Conservation (phyloP, 2,113 vertebrate species). For the Ictalurus furcatus region DNA sequence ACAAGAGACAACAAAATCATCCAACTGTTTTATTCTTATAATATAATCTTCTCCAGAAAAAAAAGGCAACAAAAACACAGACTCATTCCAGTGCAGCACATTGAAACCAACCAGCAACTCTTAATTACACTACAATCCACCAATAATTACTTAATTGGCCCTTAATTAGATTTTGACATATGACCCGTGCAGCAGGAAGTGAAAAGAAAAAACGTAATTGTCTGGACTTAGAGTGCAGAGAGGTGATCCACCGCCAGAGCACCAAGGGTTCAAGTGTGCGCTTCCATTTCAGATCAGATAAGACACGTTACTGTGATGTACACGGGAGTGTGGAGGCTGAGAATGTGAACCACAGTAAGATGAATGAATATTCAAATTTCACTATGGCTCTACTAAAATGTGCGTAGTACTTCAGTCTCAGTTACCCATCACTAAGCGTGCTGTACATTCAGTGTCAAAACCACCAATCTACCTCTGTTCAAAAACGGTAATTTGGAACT, state of each 20-base stretch:
- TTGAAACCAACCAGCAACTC: conserved; percentile 64
- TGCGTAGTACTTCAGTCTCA: conserved; percentile 27
- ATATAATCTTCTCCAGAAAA: conserved; percentile 64
- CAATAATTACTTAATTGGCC: conserved; percentile 65
- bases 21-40: conserved; percentile 61
- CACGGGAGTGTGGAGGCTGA: conserved; percentile 23
- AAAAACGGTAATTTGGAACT: conserved; percentile 32
- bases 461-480: conserved; percentile 33
- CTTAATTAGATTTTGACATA: conserved; percentile 59
- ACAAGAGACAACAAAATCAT: conserved; percentile 41
- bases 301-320: conserved; percentile 48
- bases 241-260: conserved; percentile 41
- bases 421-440: conserved; percentile 30
- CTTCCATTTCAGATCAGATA: conserved; percentile 49
- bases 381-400: conserved; percentile 40
- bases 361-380: conserved; percentile 29
- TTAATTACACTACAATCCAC: conserved; percentile 64
- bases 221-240: conserved; percentile 42
- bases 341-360: conserved; percentile 47
- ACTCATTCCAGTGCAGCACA: conserved; percentile 66
- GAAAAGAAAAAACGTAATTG: conserved; percentile 43
- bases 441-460: conserved; percentile 57
- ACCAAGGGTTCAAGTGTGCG: conserved; percentile 45
- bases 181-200: conserved; percentile 54
- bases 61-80: conserved; percentile 61